Base-by-base conservation (phyloP, 1,140 invertebrate genomes). In the Zaprionus kolodkinae region DNA sequence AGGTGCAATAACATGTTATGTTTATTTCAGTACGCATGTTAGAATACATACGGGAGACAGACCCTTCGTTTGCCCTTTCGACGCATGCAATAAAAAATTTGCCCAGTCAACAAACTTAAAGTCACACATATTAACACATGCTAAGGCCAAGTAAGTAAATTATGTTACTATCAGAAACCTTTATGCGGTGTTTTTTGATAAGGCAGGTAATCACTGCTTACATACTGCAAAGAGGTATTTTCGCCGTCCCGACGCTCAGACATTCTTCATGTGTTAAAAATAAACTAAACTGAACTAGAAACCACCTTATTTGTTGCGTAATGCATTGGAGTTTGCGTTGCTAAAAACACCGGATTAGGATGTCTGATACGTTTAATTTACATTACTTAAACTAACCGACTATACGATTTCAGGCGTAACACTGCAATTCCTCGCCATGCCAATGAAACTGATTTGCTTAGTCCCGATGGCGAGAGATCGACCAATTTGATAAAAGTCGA, bases 11-110 rank as follows among this genome's bases (percentile, higher is more conserved):
- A 61, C 4, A 40, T 40, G 13, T n/a, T 6, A 40, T 40, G 6
- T 27, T 54, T 6, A 30, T 30, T 55, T 92, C 93, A 96, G 98
- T 93, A 99, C 98, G n/a, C 98, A 99, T 93, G 98, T 99, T 6
- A 94, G 98, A 72, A 99, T 99, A 90, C 98, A 99, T 93, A 99
- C 98, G 0, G 98, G 97, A 13, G 98, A 99, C 93, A 94, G 98
- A 59, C 98, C 98, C 0, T 99, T 99, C 92, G 98, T 99, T 33
- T 99, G 98, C 94, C 98, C 98, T 0, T 99, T 99, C 93, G 98
- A 99, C 93, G 98, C 97, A 27, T 99, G 98, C 93, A 99, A 98
- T 93, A 99, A 99, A 94, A 99, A 99, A 92, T 99, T 99, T 94
- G 98, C 98, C 35, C 98, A 99, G 93, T 98, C 97, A 40, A 99